Base-by-base conservation (phyloP, 2,113 vertebrate genomes). In the human region DNA sequence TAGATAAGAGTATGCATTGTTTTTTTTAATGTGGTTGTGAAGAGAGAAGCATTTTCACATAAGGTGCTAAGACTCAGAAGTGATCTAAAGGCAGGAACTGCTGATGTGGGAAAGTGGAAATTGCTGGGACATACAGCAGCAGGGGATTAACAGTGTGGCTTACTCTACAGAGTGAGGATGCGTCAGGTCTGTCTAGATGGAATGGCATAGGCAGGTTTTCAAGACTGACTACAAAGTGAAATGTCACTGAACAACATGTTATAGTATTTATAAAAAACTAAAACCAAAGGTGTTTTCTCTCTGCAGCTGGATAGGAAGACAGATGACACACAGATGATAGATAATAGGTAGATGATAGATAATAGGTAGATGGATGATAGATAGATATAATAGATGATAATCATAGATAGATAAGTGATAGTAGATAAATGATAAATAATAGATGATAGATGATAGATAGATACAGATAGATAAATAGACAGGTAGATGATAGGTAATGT, bases 31-130 rank as follows among this genome's bases (percentile, higher is more conserved):
- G 35, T 35, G 55, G 2, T 52, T 61, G 32, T 85, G 52, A 83
- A 89, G 59, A 85, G n/a, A 27, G 79, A 85, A 82, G 64, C 38
- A 61, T 93, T 95, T 92, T 78, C 70, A 78, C 61, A 22, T 70
- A 76, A 82, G 64, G 38, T 66, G 13, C 64, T 96, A 66, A 93
- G 90, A 93, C 48, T 89, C 52, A 92, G 79, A 94, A 40, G 17
- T 52, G 32, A 61, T 43, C 75, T 75, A 32, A 89, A 84, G n/a
- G 72, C 50, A 35, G n/a, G 57, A n/a, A 23, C 23, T 13, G 78
- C 32, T 70, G 45, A n/a, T 4, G 32, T 55, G 43, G 1, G 23
- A 8, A 89, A 68, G 35, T 11, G 45, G 73, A 73, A 75, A 43
- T 78, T 48, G 17, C 16, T 35, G 5, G n/a, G 45, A 45, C 48